A percentile compares a stretch with the other conserved stretches of the same genome.
Evolutionary conservation across 2,888 invertebrate genomes (phyloP).

Genomic region (Temnothorax unifasciatus): DNA sequence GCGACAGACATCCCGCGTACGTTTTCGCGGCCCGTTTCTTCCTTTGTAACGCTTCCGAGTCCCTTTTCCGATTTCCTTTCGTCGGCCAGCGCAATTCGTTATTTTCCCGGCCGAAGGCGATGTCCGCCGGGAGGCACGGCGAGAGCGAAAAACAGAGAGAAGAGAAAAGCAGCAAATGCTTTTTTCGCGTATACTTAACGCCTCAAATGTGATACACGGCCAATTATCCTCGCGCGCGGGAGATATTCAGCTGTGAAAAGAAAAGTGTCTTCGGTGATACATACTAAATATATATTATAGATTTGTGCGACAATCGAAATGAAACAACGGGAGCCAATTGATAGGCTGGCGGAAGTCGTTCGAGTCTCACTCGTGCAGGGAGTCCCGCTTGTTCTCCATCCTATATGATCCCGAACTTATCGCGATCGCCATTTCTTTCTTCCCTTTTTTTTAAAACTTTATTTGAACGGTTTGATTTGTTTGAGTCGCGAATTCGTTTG

Average conservation of each 20-base stretch:
- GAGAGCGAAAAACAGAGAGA: conserved; percentile 31
- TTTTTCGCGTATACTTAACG: conserved; percentile 81
- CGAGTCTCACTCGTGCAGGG: conserved; percentile 52
- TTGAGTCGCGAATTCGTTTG: conserved; percentile 2
- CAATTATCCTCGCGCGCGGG: conserved; percentile 51
- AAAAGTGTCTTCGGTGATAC: conserved; percentile 49
- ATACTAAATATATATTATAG: conserved; percentile 49
- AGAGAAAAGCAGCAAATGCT: conserved; percentile 34
- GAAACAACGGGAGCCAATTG: conserved; percentile 82
- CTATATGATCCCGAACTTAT: neutral
- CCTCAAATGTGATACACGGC: conserved; percentile 80
- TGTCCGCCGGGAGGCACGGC: conserved; percentile 58
- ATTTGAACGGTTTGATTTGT: neutral
- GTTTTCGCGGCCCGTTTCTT: conserved; percentile 52
- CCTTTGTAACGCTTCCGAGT: conserved; percentile 48
- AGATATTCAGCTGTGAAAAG: conserved; percentile 40
- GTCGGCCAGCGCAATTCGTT: conserved; percentile 27
- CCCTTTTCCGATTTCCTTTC: conserved; percentile 52
- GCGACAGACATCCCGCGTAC: conserved; percentile 35
- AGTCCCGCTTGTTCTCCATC: neutral
- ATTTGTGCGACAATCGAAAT: conserved; percentile 52
- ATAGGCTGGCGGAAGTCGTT: conserved; percentile 81
- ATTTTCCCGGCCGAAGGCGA: conserved; percentile 4
- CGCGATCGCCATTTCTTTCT: conserved; percentile 20
- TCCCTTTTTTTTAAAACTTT: conserved; percentile 39